Evolutionary conservation across 2,888 invertebrate genomes (phyloP), one percentile per base, ranked within the genome.

Genomic region (Hetaerina titia): DNA sequence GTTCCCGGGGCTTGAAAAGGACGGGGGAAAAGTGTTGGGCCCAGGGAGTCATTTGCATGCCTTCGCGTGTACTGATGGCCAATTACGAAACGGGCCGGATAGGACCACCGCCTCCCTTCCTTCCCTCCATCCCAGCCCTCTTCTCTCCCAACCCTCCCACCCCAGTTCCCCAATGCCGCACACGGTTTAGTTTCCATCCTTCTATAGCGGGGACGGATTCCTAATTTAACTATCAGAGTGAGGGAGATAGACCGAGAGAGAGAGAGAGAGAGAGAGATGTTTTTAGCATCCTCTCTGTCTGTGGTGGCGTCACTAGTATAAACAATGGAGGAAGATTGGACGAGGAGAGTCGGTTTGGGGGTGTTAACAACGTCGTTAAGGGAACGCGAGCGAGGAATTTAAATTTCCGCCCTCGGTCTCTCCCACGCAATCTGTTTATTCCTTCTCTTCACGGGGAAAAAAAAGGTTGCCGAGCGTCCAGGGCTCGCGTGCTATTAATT

Each of bases 61-160:
- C 64, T 92, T 92, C 92, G 92, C 92, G 92, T 92, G 92, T 89
- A 89, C 89, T 89, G 89, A 89, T 89, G 69, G 92, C 69, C 92
- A 92, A 92, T 92, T 92, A 92, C 92, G 69, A 92, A 81, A 81
- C 81, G 81, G 81, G 81, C 81, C 11, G 81, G 81, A 81, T 81
- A 81, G 81, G 81, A 31, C 25, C 81, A 13, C 17, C 64, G 63
- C 45, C 90, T 64, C 89, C 89, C 58, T n/a, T 5, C 31, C 2
- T 9, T 31, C 7, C 25, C 81, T 15, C 74, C 60, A 11, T 25
- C 74, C 25, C 6, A 9, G 25, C 5, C 19, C 64, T 22, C 19
- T 69, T 7, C n/a, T 8, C 69, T 69, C 69, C 25, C 31, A n/a
- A n/a, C 69, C n/a, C 81, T 15, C 11, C 31, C 81, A 31, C 25